Conservation (phyloP, 2,888 invertebrate genomes). For the Herminia tarsipennalis region DNA sequence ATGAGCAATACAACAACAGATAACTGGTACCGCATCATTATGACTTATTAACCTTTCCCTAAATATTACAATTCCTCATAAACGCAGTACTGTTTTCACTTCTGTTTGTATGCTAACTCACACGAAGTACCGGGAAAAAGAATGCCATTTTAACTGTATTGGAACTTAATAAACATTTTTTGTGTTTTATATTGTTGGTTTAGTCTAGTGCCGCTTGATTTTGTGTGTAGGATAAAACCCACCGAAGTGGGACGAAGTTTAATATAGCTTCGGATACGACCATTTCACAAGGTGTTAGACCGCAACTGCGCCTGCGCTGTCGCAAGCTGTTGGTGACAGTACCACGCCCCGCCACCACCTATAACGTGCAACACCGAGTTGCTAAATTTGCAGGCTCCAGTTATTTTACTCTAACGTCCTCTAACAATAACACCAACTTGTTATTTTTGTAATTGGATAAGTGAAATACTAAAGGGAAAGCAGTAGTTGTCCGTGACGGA, state of each 20-base stretch:
- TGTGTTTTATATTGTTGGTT: conserved; percentile 22
- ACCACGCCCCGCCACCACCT: conserved; percentile 48
- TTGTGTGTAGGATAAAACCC: conserved; percentile 75
- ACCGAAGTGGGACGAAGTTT: conserved; percentile 73
- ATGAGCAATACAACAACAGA: conserved; percentile 57
- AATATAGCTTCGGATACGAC: conserved; percentile 83
- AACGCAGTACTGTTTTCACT: conserved; percentile 46
- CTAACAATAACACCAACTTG: conserved; percentile 57
- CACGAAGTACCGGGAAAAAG: conserved; percentile 50
- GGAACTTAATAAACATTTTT: conserved; percentile 46
- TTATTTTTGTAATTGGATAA: conserved; percentile 64
- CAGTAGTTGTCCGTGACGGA: conserved; percentile 49
- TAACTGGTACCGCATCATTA: conserved; percentile 61
- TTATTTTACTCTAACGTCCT: conserved; percentile 64
- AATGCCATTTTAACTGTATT: conserved; percentile 67
- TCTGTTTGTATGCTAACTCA: conserved; percentile 44
- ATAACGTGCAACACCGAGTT: conserved; percentile 70
- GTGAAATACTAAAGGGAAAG: conserved; percentile 57
- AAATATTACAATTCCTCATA: no score
- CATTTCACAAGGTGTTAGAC: conserved; percentile 81
- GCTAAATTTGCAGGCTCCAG: conserved; percentile 70
- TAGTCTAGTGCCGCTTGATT: conserved; percentile 60
- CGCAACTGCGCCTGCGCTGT: conserved; percentile 68
- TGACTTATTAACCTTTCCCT: conserved; percentile 35
- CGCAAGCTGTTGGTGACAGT: conserved; percentile 62